Percentiles rank a stretch among this genome's conserved stretches.
Conservation (phyloP, 2,888 invertebrate species). For the Orthosia incerta region DNA sequence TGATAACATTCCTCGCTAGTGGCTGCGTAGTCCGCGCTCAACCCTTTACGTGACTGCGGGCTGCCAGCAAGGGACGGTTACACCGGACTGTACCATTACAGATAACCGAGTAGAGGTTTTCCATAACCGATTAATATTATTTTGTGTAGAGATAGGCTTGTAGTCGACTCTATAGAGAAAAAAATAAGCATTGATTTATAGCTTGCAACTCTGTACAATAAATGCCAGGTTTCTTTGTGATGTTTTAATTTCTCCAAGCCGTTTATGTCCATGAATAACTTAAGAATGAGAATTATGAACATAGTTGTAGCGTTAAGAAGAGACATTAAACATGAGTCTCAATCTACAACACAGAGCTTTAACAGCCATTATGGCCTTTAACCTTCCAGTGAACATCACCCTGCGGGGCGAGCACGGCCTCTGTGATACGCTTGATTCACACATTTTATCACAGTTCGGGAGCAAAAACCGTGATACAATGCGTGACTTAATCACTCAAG, state of each 20-base stretch:
- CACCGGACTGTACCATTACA: constrained; percentile 33
- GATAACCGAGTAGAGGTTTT: no score
- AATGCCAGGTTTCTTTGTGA: no score
- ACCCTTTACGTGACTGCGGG: constrained; percentile 67
- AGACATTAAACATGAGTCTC: no score
- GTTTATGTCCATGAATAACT: neutral
- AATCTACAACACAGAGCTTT: neutral
- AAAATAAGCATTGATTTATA: neutral
- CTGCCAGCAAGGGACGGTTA: constrained; percentile 26
- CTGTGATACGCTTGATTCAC: no score
- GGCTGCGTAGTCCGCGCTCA: constrained; percentile 64
- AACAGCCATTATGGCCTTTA: neutral
- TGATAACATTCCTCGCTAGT: constrained; percentile 70
- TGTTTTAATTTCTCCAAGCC: neutral
- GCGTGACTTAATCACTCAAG: no score
- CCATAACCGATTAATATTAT: neutral
- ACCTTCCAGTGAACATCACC: neutral
- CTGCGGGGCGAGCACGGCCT: no score
- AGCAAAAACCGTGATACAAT: no score
- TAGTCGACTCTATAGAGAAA: neutral
- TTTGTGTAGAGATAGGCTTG: neutral
- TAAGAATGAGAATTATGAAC: no score
- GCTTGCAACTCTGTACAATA: no score
- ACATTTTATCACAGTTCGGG: no score
- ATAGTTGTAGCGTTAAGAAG: no score